Conservation (phyloP, 1,140 invertebrate species). For the Sinonovacula constricta region DNA sequence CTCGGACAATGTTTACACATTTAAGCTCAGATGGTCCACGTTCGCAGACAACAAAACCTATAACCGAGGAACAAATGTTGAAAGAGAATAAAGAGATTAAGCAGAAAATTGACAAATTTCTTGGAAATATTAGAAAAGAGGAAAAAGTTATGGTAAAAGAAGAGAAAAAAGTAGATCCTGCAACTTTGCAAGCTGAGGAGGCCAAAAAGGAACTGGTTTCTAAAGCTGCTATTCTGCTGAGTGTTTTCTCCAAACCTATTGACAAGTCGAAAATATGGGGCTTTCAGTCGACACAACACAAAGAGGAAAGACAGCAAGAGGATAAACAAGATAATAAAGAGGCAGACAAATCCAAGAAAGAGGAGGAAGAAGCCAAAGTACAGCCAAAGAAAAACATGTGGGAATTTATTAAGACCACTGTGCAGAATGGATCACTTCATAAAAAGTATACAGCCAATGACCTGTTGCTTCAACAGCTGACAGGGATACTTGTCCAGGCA, state of each 20-base stretch:
- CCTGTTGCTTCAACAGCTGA: constrained; percentile 67
- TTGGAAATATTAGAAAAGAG: constrained; percentile 49
- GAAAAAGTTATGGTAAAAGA: constrained; percentile 34
- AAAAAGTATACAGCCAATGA: constrained; percentile 62
- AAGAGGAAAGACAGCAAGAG: constrained; percentile 21
- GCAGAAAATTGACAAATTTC: constrained; percentile 63
- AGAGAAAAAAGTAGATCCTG: constrained; percentile 7
- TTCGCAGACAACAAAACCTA: constrained; percentile 19
- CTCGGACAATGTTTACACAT: constrained; percentile 46
- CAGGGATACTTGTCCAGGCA: constrained; percentile 59
- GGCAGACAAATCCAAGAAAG: constrained; percentile 28
- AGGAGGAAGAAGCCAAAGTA: constrained; percentile 27
- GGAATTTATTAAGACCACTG: constrained; percentile 58
- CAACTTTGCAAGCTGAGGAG: constrained; percentile 11
- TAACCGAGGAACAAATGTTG: constrained; percentile 63
- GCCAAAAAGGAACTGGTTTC: constrained; percentile 15
- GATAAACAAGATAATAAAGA: constrained; percentile 26
- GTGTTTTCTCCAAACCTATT: constrained; percentile 56
- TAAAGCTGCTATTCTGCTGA: constrained; percentile 52
- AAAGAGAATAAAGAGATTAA: constrained; percentile 59
- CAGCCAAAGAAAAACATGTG: constrained; percentile 50
- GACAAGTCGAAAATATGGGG: constrained; percentile 34
- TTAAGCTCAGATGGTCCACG: constrained; percentile 44
- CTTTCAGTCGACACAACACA: constrained; percentile 9
- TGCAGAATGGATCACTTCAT: constrained; percentile 55